Percentiles rank a stretch among this genome's conserved stretches.
Evolutionary conservation across 2,888 invertebrate genomes (phyloP).

Genomic region (Lasioglossum vierecki): DNA sequence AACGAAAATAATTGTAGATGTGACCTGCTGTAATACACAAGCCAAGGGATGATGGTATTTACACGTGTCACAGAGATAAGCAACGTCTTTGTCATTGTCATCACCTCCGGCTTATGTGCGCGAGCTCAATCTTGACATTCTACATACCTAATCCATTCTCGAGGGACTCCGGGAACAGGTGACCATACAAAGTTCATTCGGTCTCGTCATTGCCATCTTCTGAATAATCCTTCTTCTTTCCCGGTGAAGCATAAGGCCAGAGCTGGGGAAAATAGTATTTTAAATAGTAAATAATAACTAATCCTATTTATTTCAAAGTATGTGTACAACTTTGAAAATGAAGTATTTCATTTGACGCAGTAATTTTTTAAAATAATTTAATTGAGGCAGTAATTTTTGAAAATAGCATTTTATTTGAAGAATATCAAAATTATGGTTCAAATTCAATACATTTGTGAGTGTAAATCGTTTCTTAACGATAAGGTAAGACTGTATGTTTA

Average conservation of each 20-base stretch:
- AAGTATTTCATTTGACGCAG: too few species aligned
- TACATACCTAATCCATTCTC: slow-evolving; percentile 4
- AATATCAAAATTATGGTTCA: too few species aligned
- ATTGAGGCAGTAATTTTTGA: too few species aligned
- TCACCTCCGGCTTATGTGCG: background rate
- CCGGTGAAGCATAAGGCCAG: background rate
- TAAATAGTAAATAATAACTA: too few species aligned
- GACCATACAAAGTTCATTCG: background rate
- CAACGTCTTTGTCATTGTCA: slow-evolving; percentile 15
- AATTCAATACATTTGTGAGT: too few species aligned
- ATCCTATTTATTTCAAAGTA: too few species aligned
- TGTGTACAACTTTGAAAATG: too few species aligned
- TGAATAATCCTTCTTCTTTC: background rate
- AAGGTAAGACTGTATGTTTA: too few species aligned
- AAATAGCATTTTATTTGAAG: too few species aligned
- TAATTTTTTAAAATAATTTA: too few species aligned
- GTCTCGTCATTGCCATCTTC: background rate
- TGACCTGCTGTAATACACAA: background rate
- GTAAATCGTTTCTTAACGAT: too few species aligned
- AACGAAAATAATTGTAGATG: background rate
- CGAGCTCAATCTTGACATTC: slow-evolving; percentile 3
- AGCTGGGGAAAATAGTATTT: too few species aligned
- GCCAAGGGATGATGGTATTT: background rate
- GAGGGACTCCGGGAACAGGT: background rate
- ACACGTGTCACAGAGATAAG: slow-evolving; percentile 20